Evolutionary conservation across 2,888 invertebrate species (phyloP).

Genomic region (Ptilodon capucinus): DNA sequence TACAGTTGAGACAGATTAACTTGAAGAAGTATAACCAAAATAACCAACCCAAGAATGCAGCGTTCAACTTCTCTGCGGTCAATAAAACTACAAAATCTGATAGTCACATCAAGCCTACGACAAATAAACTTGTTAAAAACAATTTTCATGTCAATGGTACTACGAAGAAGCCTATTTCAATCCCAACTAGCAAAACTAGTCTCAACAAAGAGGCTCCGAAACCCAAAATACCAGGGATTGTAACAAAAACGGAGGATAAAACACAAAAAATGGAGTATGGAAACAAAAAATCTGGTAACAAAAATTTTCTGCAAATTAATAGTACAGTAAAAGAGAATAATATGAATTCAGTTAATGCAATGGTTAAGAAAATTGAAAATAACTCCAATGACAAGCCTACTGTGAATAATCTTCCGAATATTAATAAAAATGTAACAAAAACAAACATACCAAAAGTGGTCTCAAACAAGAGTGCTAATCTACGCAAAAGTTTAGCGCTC

Average conservation of each 20-base stretch:
- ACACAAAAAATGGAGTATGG: conserved; percentile 6
- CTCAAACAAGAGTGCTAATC: conserved; percentile 2
- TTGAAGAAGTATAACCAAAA: conserved; percentile 58
- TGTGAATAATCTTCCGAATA: conserved; percentile 1
- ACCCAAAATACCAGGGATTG: conserved; percentile 12
- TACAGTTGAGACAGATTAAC: conserved; percentile 65
- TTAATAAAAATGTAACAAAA: not conserved
- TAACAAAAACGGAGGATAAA: conserved; percentile 10
- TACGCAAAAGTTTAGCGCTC: conserved; percentile 35
- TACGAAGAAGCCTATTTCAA: conserved; percentile 37
- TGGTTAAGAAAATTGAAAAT: conserved; percentile 1
- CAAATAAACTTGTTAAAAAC: conserved; percentile 29
- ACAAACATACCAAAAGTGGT: not conserved
- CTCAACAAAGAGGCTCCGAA: conserved; percentile 12
- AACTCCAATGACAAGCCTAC: not conserved
- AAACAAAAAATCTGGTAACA: conserved; percentile 2
- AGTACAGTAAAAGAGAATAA: not conserved
- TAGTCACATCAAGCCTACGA: conserved; percentile 15
- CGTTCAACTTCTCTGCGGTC: conserved; percentile 13
- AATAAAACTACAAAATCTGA: conserved; percentile 28
- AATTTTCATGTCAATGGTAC: conserved; percentile 36
- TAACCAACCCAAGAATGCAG: conserved; percentile 16
- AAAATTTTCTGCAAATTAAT: not conserved
- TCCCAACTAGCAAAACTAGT: conserved; percentile 22
- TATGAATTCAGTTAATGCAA: not conserved